Conservation (phyloP, 2,113 vertebrate genomes). For the Syrmaticus mikado region DNA sequence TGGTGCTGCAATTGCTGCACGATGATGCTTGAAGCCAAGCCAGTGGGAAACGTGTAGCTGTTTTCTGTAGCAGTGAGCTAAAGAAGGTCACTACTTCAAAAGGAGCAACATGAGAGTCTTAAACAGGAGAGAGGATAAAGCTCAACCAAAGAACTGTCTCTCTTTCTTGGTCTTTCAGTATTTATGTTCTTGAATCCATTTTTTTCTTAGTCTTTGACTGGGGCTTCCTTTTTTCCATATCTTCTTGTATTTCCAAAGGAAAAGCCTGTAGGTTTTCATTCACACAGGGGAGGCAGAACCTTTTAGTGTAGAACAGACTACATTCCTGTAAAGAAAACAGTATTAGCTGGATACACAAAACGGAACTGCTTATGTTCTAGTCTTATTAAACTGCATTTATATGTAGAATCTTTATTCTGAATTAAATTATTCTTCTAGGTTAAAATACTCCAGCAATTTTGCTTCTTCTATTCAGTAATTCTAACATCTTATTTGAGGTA, state of each 20-base stretch:
- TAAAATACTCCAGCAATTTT: not conserved
- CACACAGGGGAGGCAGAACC: conserved; percentile 88
- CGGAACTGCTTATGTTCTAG: not conserved
- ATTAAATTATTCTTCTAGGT: not conserved
- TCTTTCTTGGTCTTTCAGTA: not conserved
- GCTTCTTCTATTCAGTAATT: not conserved
- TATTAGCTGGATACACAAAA: not conserved
- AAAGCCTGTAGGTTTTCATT: conserved; percentile 84
- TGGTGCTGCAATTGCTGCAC: not conserved
- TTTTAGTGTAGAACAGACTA: conserved; percentile 90
- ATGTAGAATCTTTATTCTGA: not conserved
- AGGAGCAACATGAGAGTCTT: conserved; percentile 31
- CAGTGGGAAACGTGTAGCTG: not conserved
- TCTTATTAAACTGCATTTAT: not conserved
- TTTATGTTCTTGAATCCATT: not conserved
- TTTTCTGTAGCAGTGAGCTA: not conserved
- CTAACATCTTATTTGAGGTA: not conserved
- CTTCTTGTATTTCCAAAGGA: conserved; percentile 84
- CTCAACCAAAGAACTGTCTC: not conserved
- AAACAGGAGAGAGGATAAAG: not conserved
- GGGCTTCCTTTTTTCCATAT: conserved; percentile 81
- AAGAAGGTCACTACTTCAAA: conserved; percentile 46
- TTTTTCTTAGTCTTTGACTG: conserved; percentile 13
- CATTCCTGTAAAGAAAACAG: conserved; percentile 81
- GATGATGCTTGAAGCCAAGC: not conserved